A percentile compares a stretch with the other conserved stretches of the same genome.
Conservation (phyloP, 2,888 invertebrate species). For the Cotesia congregata region DNA sequence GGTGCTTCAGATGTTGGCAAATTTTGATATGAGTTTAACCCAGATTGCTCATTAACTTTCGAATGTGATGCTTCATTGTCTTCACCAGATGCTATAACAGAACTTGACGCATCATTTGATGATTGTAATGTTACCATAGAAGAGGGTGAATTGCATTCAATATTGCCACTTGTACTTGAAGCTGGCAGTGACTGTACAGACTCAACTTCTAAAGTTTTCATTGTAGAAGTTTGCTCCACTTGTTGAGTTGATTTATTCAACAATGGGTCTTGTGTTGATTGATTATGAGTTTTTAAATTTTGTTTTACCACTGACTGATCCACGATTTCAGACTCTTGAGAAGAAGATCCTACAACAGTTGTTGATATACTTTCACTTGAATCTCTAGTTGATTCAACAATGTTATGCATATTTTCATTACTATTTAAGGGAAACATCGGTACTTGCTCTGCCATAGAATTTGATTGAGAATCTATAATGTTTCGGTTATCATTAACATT, state of each 20-base stretch:
- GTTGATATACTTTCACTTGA: slow-evolving; percentile 57
- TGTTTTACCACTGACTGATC: slow-evolving; percentile 54
- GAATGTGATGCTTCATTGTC: slow-evolving; percentile 56
- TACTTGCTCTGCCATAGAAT: slow-evolving; percentile 49
- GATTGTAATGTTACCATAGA: slow-evolving; percentile 53
- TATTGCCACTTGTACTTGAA: slow-evolving; percentile 65
- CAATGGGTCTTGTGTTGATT: slow-evolving; percentile 55
- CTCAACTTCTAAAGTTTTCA: slow-evolving; percentile 55
- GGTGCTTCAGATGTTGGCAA: slow-evolving; percentile 37
- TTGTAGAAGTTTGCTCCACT: slow-evolving; percentile 54
- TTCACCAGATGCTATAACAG: slow-evolving; percentile 52
- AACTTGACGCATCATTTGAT: slow-evolving; percentile 51
- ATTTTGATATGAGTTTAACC: slow-evolving; percentile 54
- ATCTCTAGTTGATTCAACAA: slow-evolving; percentile 62
- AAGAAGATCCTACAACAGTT: slow-evolving; percentile 51
- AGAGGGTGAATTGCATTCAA: slow-evolving; percentile 56
- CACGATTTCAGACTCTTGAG: slow-evolving; percentile 54
- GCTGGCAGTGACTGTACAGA: slow-evolving; percentile 66
- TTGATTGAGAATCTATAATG: slow-evolving; percentile 59
- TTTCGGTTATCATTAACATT: slow-evolving; percentile 64
- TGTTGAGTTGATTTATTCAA: slow-evolving; percentile 55
- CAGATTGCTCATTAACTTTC: slow-evolving; percentile 55
- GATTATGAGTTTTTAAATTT: slow-evolving; percentile 46
- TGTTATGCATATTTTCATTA: slow-evolving; percentile 60
- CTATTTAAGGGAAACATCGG: slow-evolving; percentile 61